Evolutionary conservation across 53 echinoderm and acorn worm genomes (phyloP).

Genomic region (Apostichopus leukothele): DNA sequence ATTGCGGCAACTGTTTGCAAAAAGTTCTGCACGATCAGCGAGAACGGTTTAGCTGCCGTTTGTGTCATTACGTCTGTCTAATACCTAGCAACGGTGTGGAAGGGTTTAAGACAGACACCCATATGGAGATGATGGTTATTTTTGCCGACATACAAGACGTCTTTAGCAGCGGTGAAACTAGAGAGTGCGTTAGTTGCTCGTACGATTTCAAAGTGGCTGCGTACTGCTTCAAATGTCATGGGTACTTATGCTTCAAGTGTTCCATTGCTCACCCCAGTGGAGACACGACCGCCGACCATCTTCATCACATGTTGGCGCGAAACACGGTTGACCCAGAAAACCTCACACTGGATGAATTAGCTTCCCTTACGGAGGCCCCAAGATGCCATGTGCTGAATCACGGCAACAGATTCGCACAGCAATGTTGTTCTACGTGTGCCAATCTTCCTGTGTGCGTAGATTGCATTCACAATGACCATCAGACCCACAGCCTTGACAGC

Average conservation of each 20-base stretch:
- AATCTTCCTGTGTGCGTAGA: conserved; percentile 1
- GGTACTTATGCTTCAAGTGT: background rate
- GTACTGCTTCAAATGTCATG: conserved; percentile 22
- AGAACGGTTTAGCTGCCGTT: background rate
- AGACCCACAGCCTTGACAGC: background rate
- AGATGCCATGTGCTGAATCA: background rate
- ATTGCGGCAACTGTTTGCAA: conserved; percentile 1
- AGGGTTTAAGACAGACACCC: conserved; percentile 31
- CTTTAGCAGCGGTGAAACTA: background rate
- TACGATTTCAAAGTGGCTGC: background rate
- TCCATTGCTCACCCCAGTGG: background rate
- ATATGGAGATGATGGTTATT: background rate
- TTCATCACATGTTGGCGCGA: background rate
- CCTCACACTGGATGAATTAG: conserved; percentile 6
- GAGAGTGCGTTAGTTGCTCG: background rate
- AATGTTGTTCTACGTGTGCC: conserved; percentile 1
- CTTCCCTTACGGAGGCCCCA: conserved; percentile 4
- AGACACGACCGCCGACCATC: background rate
- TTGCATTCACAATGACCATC: background rate
- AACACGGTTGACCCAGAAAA: background rate
- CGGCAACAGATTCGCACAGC: background rate
- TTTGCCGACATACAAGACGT: background rate
- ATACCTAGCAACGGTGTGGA: background rate
- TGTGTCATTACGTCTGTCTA: background rate
- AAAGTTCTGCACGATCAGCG: background rate